A percentile compares a stretch with the other conserved stretches of the same genome.
Evolutionary conservation across 2,797 vertebrate species (phyloP).

Genomic region (Muscicapa comitata): DNA sequence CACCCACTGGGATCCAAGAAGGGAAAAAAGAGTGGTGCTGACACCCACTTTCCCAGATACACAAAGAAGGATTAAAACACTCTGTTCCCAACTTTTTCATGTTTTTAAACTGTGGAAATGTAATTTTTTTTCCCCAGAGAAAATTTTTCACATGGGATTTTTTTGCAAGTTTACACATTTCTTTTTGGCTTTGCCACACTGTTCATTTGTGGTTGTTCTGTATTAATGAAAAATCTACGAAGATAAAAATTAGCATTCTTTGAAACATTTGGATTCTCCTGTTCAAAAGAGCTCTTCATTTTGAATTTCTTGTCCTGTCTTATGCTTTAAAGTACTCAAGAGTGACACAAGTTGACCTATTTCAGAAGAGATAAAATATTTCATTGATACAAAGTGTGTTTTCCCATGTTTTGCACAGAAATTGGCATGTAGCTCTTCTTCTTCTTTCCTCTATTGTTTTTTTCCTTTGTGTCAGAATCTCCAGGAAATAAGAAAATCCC

Average conservation of each 20-base stretch:
- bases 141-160: not conserved
- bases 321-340: slow-evolving; percentile 4
- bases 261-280: not conserved
- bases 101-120: not conserved
- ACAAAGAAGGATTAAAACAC: not conserved
- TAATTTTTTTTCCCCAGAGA: not conserved
- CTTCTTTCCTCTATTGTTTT: not conserved
- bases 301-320: not conserved
- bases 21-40: not conserved
- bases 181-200: not conserved
- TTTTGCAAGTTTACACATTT: slow-evolving; percentile 24
- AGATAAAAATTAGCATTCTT: slow-evolving; percentile 4
- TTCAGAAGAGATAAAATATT: not conserved
- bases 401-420: not conserved
- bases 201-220: not conserved
- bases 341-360: not conserved
- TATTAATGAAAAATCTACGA: not conserved
- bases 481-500: slow-evolving; percentile 1
- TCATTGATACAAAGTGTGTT: not conserved
- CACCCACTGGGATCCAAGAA: not conserved
- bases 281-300: slow-evolving; percentile 2
- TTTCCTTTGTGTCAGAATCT: not conserved
- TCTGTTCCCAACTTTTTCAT: not conserved
- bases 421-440: not conserved
- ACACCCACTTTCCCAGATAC: not conserved